Evolutionary conservation across 1,140 invertebrate species (phyloP).

Genomic region (Nasonia vitripennis): DNA sequence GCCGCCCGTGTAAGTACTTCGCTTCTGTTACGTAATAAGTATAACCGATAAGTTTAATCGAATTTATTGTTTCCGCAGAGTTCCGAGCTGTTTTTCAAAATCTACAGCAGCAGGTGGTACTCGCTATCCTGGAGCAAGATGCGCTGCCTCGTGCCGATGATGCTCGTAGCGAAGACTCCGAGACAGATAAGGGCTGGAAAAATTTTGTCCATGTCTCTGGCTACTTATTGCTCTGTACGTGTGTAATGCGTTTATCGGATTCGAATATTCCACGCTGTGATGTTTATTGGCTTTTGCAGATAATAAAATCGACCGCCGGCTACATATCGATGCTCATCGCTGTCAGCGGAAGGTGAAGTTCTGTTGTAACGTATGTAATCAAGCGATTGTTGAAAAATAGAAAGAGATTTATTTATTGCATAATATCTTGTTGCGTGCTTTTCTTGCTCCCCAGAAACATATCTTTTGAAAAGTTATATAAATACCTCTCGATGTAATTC

Average conservation of each 20-base stretch:
- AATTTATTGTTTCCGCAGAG: background rate
- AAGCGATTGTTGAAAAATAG: too few relatives aligned
- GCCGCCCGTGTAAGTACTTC: background rate
- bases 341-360: background rate
- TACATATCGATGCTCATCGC: conserved; percentile 24
- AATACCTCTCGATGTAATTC: too few relatives aligned
- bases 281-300: background rate
- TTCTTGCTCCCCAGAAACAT: too few relatives aligned
- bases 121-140: background rate
- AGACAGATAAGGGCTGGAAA: background rate
- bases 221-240: background rate
- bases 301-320: conserved; percentile 9
- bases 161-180: background rate
- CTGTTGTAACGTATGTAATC: too few relatives aligned
- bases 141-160: background rate
- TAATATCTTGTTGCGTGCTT: too few relatives aligned
- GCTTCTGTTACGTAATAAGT: background rate
- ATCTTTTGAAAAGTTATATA: too few relatives aligned
- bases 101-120: conserved; percentile 18
- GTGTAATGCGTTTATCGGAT: background rate
- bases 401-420: too few relatives aligned
- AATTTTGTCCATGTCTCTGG: background rate
- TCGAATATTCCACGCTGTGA: background rate
- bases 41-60: background rate
- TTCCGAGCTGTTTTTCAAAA: background rate